Base-by-base conservation (phyloP, 2,888 invertebrate genomes). In the Pachymerium ferrugineum region DNA sequence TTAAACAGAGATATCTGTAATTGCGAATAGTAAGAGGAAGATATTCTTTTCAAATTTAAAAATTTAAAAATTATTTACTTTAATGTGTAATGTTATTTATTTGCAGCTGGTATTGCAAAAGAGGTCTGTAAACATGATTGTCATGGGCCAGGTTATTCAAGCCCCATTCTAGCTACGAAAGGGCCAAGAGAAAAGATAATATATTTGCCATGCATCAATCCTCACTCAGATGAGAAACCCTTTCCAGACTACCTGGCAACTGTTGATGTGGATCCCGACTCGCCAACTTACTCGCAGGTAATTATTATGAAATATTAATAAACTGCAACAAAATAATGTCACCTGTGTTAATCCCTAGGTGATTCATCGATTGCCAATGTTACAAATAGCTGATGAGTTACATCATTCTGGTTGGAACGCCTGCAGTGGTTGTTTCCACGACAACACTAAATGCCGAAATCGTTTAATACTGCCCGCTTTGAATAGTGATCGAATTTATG, bases 361-460 rank as follows among this genome's bases (percentile, higher is more conserved):
- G 3, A 89, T 98, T 67, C 90, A 93, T 81, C 90, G 94, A 22
- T 87, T 94, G 0, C 87, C 88, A 79, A 90, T 96, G 79, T 90
- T 90, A 8, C 83, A 89, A 76, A 82, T 86, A 3, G 90, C 89
- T 0, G 94, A 98, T 80, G 98, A 98, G 81, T 83, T 98, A 0
- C 98, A 98, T 81, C 98, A 98, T 81, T 90, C 90, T 54, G 97
- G 97, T 0, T 98, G 97, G 97, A 97, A 98, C 81, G 89, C 94
- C 0, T 98, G 98, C 82, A 94, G 95, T 78, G 96, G 96, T 82
- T 97, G 97, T 82, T 88, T 91, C 81, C 84, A 82, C 38, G 84
- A 85, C 76, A 79, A 83, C 0, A 79, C 80, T 5, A 85, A 85
- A 76, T 87, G 86, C 74, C 86, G 97, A 25, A 88, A 94, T 81